Evolutionary conservation across 2,113 vertebrate genomes (phyloP), one percentile per base, ranked within the genome.

Genomic region (Coptodon bakossiorum): DNA sequence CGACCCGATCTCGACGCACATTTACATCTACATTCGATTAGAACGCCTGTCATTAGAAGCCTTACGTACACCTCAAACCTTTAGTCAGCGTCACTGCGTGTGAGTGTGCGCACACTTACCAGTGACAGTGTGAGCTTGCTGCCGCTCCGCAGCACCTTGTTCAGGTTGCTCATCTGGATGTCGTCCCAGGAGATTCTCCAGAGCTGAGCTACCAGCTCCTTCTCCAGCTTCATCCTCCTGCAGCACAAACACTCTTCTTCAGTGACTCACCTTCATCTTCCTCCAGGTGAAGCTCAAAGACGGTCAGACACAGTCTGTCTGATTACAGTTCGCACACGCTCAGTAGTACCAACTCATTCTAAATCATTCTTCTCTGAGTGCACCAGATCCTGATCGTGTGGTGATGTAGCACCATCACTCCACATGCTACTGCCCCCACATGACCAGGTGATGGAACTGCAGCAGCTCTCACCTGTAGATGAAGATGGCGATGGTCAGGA

Each of bases 191-290:
- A 94, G 10, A 99, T 94, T 5, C 98, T 94, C 98, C 98, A 99
- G 53, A 99, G 96, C 96, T 99, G 97, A 0, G 98, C 97, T 1
- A 97, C 97, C 94, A 99, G 94, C 91, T 99, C 98, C 87, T 97
- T 98, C 95, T 99, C 98, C 96, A 99, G 91, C 92, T 96, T 97
- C 95, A 98, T 96, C 95, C 97, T 98, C 97, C 98, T 99, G 94
- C 38, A 79, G 11, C 24, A 84, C 10, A 83, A 43, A n/a, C 59
- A 34, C 36, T 2, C 31, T 66, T 66, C 61, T 2, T 45, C 40
- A 48, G 71, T 48, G 71, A 29, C 14, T 48, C 24, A 48, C 43
- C 43, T 11, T 76, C 40, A 29, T 29, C 13, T 29, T 76, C 24
- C 22, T 73, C 24, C 22, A 19, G 14, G 14, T 76, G 40, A 27